Conservation (phyloP, 1,140 invertebrate genomes). For the Tetramorium simillimum region DNA sequence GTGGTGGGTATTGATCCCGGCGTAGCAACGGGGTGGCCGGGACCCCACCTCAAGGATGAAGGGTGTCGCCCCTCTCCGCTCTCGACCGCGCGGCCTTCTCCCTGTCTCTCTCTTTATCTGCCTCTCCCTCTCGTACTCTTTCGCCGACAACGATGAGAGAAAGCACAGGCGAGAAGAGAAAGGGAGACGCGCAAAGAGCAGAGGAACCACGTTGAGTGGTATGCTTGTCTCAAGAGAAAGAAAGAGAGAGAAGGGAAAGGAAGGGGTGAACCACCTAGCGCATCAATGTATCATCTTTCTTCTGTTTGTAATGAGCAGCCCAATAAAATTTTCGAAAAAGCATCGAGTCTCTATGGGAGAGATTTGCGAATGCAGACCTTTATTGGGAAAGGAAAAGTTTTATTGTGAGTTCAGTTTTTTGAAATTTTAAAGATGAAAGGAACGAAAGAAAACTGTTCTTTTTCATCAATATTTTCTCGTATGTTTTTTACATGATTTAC, state of each 20-base stretch:
- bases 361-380: not conserved
- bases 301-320: slow-evolving; percentile 54
- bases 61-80: slow-evolving; percentile 78
- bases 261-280: slow-evolving; percentile 73
- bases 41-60: slow-evolving; percentile 85
- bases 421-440: not conserved
- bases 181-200: slow-evolving; percentile 37
- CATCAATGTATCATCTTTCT: slow-evolving; percentile 73
- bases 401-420: not conserved
- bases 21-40: slow-evolving; percentile 81
- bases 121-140: slow-evolving; percentile 54
- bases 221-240: slow-evolving; percentile 73
- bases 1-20: slow-evolving; percentile 85
- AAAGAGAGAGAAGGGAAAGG: slow-evolving; percentile 30
- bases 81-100: slow-evolving; percentile 45
- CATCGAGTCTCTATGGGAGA: not conserved
- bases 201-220: slow-evolving; percentile 68
- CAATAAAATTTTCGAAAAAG: slow-evolving; percentile 25
- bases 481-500: not conserved
- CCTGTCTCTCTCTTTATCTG: slow-evolving; percentile 70
- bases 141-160: slow-evolving; percentile 49
- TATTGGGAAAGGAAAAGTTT: not conserved
- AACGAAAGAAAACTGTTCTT: not conserved
- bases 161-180: slow-evolving; percentile 51
- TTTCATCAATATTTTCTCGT: not conserved